Percentiles rank a stretch among this genome's conserved stretches.
phyloP scores from a whole-genome alignment of 2,113 vertebrate genomes.

The Perca flavescens region DNA sequence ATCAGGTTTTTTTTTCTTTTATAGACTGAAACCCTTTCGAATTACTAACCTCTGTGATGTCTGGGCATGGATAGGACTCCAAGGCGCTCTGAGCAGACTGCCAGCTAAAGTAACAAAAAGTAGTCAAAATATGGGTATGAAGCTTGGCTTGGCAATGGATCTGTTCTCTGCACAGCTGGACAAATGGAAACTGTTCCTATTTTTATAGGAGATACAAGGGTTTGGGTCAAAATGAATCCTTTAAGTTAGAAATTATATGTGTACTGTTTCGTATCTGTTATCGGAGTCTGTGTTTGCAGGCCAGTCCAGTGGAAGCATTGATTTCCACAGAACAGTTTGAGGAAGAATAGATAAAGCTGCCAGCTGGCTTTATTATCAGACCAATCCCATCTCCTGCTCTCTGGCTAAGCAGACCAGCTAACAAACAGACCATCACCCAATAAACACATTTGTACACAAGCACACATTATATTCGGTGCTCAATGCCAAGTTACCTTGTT shows the following conservation, averaged over 20 bases:
- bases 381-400: slow-evolving; percentile 21
- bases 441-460: slow-evolving; percentile 16
- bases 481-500: slow-evolving; percentile 1
- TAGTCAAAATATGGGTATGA: not conserved
- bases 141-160: slow-evolving; percentile 2
- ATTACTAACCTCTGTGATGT: slow-evolving; percentile 40
- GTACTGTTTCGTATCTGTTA: slow-evolving; percentile 18
- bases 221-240: slow-evolving; percentile 14
- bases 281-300: slow-evolving; percentile 14
- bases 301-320: slow-evolving; percentile 7
- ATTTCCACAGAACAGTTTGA: slow-evolving; percentile 26
- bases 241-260: slow-evolving; percentile 15
- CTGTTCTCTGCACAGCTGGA: slow-evolving; percentile 1
- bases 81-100: not conserved
- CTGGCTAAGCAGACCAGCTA: not conserved
- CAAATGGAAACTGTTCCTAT: not conserved
- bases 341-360: slow-evolving; percentile 16
- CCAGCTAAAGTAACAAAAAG: slow-evolving; percentile 4
- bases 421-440: slow-evolving; percentile 1
- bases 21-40: slow-evolving; percentile 42
- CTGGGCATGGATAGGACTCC: not conserved
- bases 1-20: slow-evolving; percentile 58
- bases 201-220: not conserved
- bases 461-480: slow-evolving; percentile 16
- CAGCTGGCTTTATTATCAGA: slow-evolving; percentile 47